A percentile compares a stretch with the other conserved stretches of the same genome.
phyloP scores from a whole-genome alignment of 1,140 invertebrate species.

The Mesaphorura yosii region DNA sequence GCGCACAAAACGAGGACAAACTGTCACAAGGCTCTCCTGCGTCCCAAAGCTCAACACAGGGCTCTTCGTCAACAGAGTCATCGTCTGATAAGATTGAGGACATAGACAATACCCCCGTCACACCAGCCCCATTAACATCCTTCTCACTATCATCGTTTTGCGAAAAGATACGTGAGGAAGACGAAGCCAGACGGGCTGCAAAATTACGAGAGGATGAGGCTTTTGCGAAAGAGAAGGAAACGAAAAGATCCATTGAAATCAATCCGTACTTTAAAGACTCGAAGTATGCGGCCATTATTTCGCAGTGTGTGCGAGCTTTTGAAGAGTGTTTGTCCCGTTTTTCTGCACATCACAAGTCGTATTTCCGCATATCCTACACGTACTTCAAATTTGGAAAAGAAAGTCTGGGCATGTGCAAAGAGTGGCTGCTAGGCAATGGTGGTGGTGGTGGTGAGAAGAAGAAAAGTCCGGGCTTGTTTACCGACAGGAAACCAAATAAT shows the following conservation, averaged over 20 bases:
- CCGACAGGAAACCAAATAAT: conserved; percentile 67
- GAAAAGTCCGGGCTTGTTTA: conserved; percentile 61
- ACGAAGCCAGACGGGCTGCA: not conserved
- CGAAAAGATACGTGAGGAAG: not conserved
- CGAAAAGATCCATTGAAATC: conserved; percentile 6
- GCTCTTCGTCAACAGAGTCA: too few species aligned
- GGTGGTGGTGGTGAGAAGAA: conserved; percentile 44
- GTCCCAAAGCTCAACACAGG: too few species aligned
- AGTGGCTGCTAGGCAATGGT: conserved; percentile 52
- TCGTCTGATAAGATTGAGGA: too few species aligned
- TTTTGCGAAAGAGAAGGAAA: too few species aligned
- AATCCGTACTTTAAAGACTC: conserved; percentile 14
- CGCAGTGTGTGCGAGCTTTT: conserved; percentile 58
- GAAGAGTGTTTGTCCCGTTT: conserved; percentile 73
- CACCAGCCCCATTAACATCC: too few species aligned
- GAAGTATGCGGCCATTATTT: conserved; percentile 35
- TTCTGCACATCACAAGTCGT: conserved; percentile 82
- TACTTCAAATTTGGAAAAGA: conserved; percentile 60
- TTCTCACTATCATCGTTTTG: too few species aligned
- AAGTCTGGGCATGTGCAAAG: conserved; percentile 53
- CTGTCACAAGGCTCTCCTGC: too few species aligned
- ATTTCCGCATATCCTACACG: conserved; percentile 74
- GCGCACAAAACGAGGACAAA: too few species aligned
- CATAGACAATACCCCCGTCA: too few species aligned
- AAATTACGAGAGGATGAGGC: not conserved